Evolutionary conservation across 2,113 vertebrate species (phyloP).

Genomic region (Rhabdomys dilectus): DNA sequence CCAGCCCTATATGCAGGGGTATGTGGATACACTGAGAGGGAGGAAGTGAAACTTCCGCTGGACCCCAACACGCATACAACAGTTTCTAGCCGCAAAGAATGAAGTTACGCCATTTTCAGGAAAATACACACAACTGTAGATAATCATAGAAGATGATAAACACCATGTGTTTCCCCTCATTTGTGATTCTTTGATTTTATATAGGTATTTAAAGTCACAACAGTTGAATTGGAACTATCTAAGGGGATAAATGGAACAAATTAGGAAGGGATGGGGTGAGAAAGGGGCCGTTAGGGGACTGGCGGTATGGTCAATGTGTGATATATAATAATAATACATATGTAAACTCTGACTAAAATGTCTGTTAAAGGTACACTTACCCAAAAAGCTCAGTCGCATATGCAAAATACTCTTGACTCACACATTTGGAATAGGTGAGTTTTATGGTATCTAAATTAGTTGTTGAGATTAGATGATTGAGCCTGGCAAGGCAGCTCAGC

Average conservation of each 20-base stretch:
- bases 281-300: neutral
- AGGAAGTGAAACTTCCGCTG: too few species aligned
- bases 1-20: too few species aligned
- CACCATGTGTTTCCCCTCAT: neutral
- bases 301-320: neutral
- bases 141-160: neutral
- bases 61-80: too few species aligned
- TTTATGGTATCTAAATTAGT: neutral
- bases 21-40: too few species aligned
- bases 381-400: neutral
- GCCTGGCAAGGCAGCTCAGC: neutral
- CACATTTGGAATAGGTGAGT: neutral
- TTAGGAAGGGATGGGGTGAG: neutral
- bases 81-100: neutral
- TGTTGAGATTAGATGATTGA: neutral
- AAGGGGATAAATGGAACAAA: neutral
- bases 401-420: neutral
- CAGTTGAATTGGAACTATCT: neutral
- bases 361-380: neutral
- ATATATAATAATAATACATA: neutral
- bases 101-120: neutral
- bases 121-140: neutral
- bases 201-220: neutral
- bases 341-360: neutral
- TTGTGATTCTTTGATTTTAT: neutral